Conservation (phyloP, 1,140 invertebrate species). For the Apis florea region DNA sequence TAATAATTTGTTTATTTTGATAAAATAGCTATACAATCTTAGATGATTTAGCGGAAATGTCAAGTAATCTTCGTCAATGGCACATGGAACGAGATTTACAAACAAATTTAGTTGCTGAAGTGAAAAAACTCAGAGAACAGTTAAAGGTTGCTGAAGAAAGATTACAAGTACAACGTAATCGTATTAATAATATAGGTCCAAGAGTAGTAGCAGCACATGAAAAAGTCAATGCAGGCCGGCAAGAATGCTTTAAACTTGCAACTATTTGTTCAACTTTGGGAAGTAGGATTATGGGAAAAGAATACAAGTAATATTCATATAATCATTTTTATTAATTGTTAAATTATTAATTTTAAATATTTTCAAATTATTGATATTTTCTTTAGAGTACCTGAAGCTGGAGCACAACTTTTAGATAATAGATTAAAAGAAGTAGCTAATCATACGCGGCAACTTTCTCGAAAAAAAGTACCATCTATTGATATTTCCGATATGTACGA, state of each 20-base stretch:
- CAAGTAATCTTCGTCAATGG: conserved; percentile 72
- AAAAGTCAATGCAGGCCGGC: conserved; percentile 71
- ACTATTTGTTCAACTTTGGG: conserved; percentile 75
- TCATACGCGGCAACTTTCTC: conserved; percentile 72
- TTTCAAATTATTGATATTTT: not conserved
- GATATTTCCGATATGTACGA: conserved; percentile 30
- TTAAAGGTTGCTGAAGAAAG: conserved; percentile 71
- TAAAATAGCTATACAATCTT: conserved; percentile 70
- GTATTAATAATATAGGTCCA: conserved; percentile 68
- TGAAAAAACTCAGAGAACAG: conserved; percentile 70
- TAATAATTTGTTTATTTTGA: conserved; percentile 21
- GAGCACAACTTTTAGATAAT: conserved; percentile 71
- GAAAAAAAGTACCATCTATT: conserved; percentile 61
- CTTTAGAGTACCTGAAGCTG: conserved; percentile 73
- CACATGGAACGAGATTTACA: conserved; percentile 73
- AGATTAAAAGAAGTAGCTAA: conserved; percentile 73
- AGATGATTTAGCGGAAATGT: conserved; percentile 73
- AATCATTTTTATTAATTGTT: conserved; percentile 13
- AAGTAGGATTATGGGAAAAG: conserved; percentile 68
- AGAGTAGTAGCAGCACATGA: conserved; percentile 69
- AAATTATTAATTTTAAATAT: conserved; percentile 11
- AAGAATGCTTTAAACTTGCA: conserved; percentile 73
- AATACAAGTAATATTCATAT: conserved; percentile 72
- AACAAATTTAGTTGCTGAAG: conserved; percentile 63
- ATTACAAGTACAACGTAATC: conserved; percentile 69